phyloP scores from a whole-genome alignment of 1,140 invertebrate genomes.

The Plutomurus gul region DNA sequence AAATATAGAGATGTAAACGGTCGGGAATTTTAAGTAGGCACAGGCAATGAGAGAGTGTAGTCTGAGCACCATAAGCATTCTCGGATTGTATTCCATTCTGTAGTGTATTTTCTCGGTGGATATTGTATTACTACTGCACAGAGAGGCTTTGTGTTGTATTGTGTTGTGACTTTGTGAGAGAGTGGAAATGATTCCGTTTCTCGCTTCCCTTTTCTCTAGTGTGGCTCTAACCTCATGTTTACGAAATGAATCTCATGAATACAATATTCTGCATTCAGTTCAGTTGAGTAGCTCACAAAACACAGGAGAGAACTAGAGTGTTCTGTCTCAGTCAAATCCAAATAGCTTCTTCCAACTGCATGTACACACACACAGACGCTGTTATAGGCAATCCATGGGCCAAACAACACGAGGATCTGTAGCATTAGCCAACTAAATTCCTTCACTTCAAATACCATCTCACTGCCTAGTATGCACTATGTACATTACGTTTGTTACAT shows the following conservation, averaged over 20 bases:
- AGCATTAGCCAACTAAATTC: not conserved
- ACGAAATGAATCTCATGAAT: conserved; percentile 54
- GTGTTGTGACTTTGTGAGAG: conserved; percentile 21
- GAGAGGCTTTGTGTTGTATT: not conserved
- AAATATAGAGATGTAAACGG: conserved; percentile 52
- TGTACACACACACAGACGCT: not conserved
- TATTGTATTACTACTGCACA: not conserved
- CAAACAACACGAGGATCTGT: not conserved
- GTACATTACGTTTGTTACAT: conserved; percentile 6
- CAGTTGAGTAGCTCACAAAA: not conserved
- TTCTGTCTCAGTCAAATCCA: conserved; percentile 24
- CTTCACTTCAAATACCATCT: not conserved
- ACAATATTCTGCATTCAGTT: conserved; percentile 43
- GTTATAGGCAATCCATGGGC: not conserved
- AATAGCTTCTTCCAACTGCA: too few relatives aligned
- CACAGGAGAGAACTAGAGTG: conserved; percentile 10
- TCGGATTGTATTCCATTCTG: not conserved
- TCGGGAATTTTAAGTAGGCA: conserved; percentile 52
- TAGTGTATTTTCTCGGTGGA: not conserved
- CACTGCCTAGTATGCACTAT: not conserved
- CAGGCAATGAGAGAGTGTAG: not conserved
- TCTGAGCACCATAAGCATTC: not conserved
- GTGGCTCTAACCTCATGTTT: conserved; percentile 50
- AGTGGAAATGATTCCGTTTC: conserved; percentile 49
- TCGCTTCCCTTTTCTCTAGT: not conserved